These are phyloP conservation scores for Hylaeus volcanicus DNA, from an alignment of 1,140 invertebrate genomes.

Conservation along the genomic window DNA sequence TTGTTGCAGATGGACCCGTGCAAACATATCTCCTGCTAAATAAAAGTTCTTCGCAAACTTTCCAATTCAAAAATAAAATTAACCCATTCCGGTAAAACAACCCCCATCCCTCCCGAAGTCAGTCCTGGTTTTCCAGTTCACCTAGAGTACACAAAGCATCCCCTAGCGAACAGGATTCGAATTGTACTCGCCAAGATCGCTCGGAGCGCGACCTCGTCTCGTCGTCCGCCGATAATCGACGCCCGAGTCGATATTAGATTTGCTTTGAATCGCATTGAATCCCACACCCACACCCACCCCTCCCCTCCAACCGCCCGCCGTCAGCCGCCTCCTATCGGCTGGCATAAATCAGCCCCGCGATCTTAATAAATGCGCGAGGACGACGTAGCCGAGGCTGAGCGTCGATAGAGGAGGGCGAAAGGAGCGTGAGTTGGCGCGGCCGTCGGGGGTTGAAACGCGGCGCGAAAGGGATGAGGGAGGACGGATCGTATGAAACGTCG, in stretches of 20 bases:
- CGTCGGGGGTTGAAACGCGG: slow-evolving; percentile 23
- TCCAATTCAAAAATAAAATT: too few species aligned
- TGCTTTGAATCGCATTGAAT: slow-evolving; percentile 71
- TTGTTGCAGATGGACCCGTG: too few species aligned
- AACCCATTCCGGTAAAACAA: too few species aligned
- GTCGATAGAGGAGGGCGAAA: neutral
- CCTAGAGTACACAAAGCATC: neutral
- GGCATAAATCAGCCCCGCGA: slow-evolving; percentile 77
- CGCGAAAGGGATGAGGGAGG: slow-evolving; percentile 14
- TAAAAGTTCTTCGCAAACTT: too few species aligned
- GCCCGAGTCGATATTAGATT: slow-evolving; percentile 70
- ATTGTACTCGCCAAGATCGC: neutral
- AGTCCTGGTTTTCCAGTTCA: too few species aligned
- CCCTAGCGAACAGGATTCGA: neutral
- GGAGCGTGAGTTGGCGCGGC: slow-evolving; percentile 9
- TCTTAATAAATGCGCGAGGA: slow-evolving; percentile 79
- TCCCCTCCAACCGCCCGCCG: neutral
- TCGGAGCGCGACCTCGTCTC: neutral
- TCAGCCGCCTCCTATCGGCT: slow-evolving; percentile 51
- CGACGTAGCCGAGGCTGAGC: slow-evolving; percentile 11
- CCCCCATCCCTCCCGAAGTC: too few species aligned
- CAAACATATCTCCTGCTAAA: too few species aligned
- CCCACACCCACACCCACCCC: neutral
- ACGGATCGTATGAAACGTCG: slow-evolving; percentile 71
- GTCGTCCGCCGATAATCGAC: slow-evolving; percentile 55